Base-by-base conservation (phyloP, 1,140 invertebrate genomes). In the Acromyrmex charruanus region DNA sequence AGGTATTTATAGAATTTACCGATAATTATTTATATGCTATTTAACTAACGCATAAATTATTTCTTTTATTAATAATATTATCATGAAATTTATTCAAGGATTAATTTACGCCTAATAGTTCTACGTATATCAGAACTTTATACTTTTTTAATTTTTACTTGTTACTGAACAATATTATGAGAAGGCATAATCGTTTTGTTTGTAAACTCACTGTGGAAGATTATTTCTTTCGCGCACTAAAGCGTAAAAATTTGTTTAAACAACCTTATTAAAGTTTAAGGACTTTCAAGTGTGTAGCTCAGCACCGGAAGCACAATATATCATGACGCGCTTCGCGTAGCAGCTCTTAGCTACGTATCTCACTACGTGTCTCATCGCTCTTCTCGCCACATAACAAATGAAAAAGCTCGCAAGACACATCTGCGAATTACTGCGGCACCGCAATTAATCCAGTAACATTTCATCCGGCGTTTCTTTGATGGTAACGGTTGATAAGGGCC, bases 401-500 rank as follows among this genome's bases (percentile, higher is more conserved):
- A 74, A 84, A 84, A 84, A 84, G 80, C 80, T 74, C 69, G 31
- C 80, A 74, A 74, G 80, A 74, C 69, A 51, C 68, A 82, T 82
- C 69, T 74, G 69, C 69, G 69, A 84, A 84, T 84, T 84, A 74
- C 69, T 51, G 80, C 44, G 39, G 80, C 59, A 28, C 49, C 72
- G 35, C 82, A 79, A 85, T 85, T 85, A 85, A 85, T 85, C 82
- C 74, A 79, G 58, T 66, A 85, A 79, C 82, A 79, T 79, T 85
- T 85, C 74, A 79, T 79, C 82, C 49, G 28, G 74, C 66, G 39
- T 80, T 88, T 86, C 66, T 79, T 86, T 31, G 31, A 72, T 74
- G 55, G 63, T 77, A 77, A 65, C 74, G 80, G 44, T 28, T 39
- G 74, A 81, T 59, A 69, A 77, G 69, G 63, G 55, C 53, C 69